Evolutionary conservation across 2,113 vertebrate genomes (phyloP), one percentile per base, ranked within the genome.

Genomic region (Numenius arquata): DNA sequence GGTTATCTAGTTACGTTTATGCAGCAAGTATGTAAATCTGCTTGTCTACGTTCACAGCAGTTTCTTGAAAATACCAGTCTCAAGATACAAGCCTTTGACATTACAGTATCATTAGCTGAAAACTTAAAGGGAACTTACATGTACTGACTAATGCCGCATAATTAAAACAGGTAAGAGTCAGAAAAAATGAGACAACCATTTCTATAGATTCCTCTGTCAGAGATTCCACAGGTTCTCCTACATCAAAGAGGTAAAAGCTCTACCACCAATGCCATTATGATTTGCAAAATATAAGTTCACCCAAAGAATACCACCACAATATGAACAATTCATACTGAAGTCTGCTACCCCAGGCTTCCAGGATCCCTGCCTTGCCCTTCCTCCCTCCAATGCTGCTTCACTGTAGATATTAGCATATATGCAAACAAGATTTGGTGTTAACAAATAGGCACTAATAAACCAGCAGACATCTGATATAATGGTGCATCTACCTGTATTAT

Each of bases 291-390:
- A 30, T 6, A 30, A 26, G 48, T 3, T 19, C 67, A 8, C 9
- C 36, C 22, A 26, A 34, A 25, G 34, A 55, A 9, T 15, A 12
- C 19, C 61, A 14, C 15, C 62, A 15, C 13, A 19, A 1, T 1
- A 43, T 4, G 15, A 48, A 5, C 43, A 43, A 17, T 4, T 15
- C 61, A 2, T 22, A 2, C 2, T 17, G 29, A 8, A 15, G 16
- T 1, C n/a, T 11, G 34, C 0, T 0, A 17, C 43, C 43, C 52
- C 0, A 4, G 23, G 19, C 26, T n/a, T 9, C 32, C n/a, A 4
- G n/a, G 25, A 22, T 7, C 48, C 26, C 32, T 43, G 85, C 45
- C 38, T 38, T 3, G 30, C 20, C 16, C 34, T 27, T 11, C 56
- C 50, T 71, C 29, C 43, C 43, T 29, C 61, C 67, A 12, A 2